Evolutionary conservation across 2,113 vertebrate species (phyloP).

Genomic region (Prunella fulvescens): DNA sequence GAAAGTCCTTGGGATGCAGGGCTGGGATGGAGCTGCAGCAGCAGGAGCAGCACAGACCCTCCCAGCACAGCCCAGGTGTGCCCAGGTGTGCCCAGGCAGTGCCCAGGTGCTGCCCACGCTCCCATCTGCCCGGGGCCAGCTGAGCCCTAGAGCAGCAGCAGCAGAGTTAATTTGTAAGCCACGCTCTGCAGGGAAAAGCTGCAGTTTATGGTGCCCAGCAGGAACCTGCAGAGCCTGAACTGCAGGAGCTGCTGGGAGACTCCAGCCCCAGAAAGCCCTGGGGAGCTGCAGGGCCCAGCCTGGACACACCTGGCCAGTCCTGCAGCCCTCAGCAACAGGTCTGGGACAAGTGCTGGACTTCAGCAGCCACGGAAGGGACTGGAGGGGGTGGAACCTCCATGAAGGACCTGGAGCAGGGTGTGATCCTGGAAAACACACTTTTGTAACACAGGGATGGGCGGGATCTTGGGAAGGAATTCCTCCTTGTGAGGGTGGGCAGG

Average conservation of each 20-base stretch:
- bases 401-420: not conserved
- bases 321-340: fast-evolving
- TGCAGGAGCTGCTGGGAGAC: fast-evolving
- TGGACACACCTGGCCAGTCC: not conserved
- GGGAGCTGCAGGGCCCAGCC: not conserved
- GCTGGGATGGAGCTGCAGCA: not conserved
- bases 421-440: not conserved
- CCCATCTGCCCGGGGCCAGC: not conserved
- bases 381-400: fast-evolving
- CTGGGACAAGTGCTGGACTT: not conserved
- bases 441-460: fast-evolving
- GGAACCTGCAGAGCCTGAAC: not conserved
- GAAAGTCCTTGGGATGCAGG: not conserved
- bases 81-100: fast-evolving
- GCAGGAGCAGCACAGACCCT: not conserved
- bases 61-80: not conserved
- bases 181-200: not conserved
- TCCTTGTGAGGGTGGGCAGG: not conserved
- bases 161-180: not conserved
- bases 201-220: not conserved
- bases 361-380: not conserved
- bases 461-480: not conserved
- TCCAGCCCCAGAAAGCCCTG: fast-evolving
- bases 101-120: not conserved
- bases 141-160: not conserved